Evolutionary conservation across 2,797 vertebrate genomes (phyloP).

Genomic region (Rhodeus uyekii): DNA sequence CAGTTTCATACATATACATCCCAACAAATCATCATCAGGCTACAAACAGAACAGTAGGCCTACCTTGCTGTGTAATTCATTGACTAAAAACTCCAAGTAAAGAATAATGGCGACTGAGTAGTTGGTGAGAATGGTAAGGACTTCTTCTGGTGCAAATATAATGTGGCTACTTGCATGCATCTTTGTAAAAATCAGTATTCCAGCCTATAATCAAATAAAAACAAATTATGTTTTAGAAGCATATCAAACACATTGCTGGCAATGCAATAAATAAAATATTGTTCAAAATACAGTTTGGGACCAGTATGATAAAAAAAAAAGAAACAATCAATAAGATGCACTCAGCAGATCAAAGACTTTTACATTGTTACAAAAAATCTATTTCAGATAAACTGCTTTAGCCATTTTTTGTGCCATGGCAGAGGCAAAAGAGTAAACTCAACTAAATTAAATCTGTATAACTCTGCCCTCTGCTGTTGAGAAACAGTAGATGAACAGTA

Average conservation of each 20-base stretch:
- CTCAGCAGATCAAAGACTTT: too few species aligned
- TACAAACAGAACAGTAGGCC: constrained; percentile 5
- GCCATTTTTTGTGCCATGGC: neutral
- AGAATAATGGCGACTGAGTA: constrained; percentile 63
- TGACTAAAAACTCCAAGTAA: constrained; percentile 73
- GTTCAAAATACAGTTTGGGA: neutral
- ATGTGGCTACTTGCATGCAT: constrained; percentile 51
- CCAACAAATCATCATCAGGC: neutral
- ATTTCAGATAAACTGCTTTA: neutral
- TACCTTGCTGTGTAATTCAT: constrained; percentile 69
- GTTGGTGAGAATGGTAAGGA: constrained; percentile 64
- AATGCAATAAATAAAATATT: neutral
- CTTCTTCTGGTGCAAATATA: constrained; percentile 56
- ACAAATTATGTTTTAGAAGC: constrained; percentile 2
- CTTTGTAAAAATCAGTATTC: constrained; percentile 70
- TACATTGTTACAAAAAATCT: neutral
- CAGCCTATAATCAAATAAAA: constrained; percentile 65
- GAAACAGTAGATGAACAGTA: neutral
- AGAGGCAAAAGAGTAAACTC: neutral
- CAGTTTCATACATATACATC: neutral
- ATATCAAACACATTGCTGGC: neutral
- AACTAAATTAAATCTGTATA: neutral
- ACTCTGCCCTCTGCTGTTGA: constrained; percentile 26
- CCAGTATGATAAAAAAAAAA: too few species aligned
- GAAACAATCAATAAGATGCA: too few species aligned